These are phyloP conservation scores for Steromphala cineraria DNA, from an alignment of 2,888 invertebrate species.

Conservation along the genomic window DNA sequence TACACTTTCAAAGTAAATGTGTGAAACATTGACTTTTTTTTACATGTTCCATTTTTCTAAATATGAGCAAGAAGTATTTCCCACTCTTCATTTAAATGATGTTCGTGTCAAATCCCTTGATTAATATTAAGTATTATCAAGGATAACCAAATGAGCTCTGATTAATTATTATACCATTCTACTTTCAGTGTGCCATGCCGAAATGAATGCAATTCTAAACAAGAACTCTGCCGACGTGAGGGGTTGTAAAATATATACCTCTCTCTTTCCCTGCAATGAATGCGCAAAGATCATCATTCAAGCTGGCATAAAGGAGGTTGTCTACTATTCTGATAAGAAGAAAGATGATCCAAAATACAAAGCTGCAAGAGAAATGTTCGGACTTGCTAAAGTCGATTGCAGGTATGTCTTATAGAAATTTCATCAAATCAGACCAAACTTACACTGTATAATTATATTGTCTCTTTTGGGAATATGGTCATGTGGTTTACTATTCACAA, in stretches of 20 bases:
- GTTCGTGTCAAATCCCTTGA: too few relatives aligned
- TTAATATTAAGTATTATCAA: too few relatives aligned
- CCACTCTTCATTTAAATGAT: too few relatives aligned
- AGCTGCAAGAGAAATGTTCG: constrained; percentile 38
- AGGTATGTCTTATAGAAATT: constrained; percentile 76
- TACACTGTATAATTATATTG: too few relatives aligned
- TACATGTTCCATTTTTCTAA: too few relatives aligned
- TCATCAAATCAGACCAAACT: too few relatives aligned
- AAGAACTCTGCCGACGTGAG: constrained; percentile 86
- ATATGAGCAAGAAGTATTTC: too few relatives aligned
- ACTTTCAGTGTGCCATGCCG: constrained; percentile 93
- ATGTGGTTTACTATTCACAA: too few relatives aligned
- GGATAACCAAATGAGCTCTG: too few relatives aligned
- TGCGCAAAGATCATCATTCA: constrained; percentile 97
- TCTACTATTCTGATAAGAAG: constrained; percentile 89
- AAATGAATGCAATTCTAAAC: constrained; percentile 95
- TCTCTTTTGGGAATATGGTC: too few relatives aligned
- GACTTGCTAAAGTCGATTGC: constrained; percentile 46
- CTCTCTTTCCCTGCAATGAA: constrained; percentile 96
- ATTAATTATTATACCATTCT: not conserved
- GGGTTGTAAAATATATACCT: constrained; percentile 89
- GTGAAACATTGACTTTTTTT: too few relatives aligned
- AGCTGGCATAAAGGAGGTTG: constrained; percentile 84
- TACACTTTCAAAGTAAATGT: too few relatives aligned
- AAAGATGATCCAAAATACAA: constrained; percentile 80